phyloP scores from a whole-genome alignment of 1,140 invertebrate genomes.

The Zaprionus africanus region DNA sequence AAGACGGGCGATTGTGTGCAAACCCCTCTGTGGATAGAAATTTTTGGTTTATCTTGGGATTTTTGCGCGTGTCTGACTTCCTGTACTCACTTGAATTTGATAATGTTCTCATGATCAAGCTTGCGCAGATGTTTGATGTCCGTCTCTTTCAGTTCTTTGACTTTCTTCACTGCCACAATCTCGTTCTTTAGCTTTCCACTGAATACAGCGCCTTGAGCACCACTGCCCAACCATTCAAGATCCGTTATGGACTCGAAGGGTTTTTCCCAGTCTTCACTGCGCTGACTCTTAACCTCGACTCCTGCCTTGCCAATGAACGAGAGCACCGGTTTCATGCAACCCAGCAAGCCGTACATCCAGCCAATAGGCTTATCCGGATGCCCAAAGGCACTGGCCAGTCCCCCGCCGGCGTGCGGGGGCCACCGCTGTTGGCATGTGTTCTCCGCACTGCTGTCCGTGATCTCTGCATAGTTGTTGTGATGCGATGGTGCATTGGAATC shows the following conservation, averaged over 20 bases:
- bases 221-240: conserved; percentile 96
- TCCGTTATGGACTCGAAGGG: conserved; percentile 96
- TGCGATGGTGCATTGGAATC: conserved; percentile 59
- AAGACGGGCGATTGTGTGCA: conserved; percentile 97
- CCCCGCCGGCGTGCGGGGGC: conserved; percentile 80
- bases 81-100: conserved; percentile 92
- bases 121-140: conserved; percentile 97
- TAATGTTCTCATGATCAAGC: conserved; percentile 98
- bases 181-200: conserved; percentile 93
- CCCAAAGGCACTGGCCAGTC: conserved; percentile 64
- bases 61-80: not conserved
- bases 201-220: conserved; percentile 98
- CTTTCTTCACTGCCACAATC: conserved; percentile 98
- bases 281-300: conserved; percentile 77
- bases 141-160: conserved; percentile 96
- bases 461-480: conserved; percentile 78
- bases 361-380: conserved; percentile 86
- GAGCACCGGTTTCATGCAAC: conserved; percentile 93
- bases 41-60: not conserved
- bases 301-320: conserved; percentile 92
- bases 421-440: conserved; percentile 83
- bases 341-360: conserved; percentile 93
- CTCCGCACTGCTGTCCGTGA: conserved; percentile 80
- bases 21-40: conserved; percentile 88
- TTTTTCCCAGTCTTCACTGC: conserved; percentile 95